Base-by-base conservation (phyloP, 2,888 invertebrate genomes). In the Hermodice carunculata region DNA sequence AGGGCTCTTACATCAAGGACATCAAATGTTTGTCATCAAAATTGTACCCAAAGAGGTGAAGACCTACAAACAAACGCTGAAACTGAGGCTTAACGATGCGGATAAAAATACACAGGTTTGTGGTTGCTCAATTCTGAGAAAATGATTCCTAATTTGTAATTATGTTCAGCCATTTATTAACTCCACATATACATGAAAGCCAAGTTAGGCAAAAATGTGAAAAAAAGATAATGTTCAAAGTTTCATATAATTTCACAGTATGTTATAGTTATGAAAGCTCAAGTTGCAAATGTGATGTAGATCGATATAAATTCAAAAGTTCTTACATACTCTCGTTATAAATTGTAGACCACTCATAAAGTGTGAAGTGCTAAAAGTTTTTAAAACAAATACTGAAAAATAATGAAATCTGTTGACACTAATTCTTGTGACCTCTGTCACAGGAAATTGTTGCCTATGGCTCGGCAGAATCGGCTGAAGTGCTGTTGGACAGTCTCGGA, bases 101-200 rank as follows among this genome's bases (percentile, higher is more conserved):
- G 73, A 75, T n/a, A 82, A 82, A 68, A 78, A 81, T 70, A 77
- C 78, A 28, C 76, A 78, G 80, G 84, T 83, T n/a, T n/a, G n/a
- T n/a, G n/a, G n/a, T n/a, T n/a, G n/a, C n/a, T n/a, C n/a, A n/a
- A n/a, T n/a, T n/a, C n/a, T n/a, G n/a, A n/a, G n/a, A n/a, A n/a
- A n/a, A n/a, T n/a, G n/a, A n/a, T n/a, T n/a, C n/a, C n/a, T n/a
- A n/a, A n/a, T n/a, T n/a, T n/a, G n/a, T n/a, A n/a, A n/a, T n/a
- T n/a, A n/a, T n/a, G n/a, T n/a, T n/a, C n/a, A n/a, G n/a, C n/a
- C n/a, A n/a, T n/a, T n/a, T n/a, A n/a, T n/a, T n/a, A n/a, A n/a
- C n/a, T n/a, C n/a, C n/a, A n/a, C n/a, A n/a, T n/a, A n/a, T n/a
- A n/a, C n/a, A n/a, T n/a, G n/a, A n/a, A n/a, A n/a, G n/a, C n/a